Conservation (phyloP, 2,888 invertebrate genomes). For the Sturmia bella region DNA sequence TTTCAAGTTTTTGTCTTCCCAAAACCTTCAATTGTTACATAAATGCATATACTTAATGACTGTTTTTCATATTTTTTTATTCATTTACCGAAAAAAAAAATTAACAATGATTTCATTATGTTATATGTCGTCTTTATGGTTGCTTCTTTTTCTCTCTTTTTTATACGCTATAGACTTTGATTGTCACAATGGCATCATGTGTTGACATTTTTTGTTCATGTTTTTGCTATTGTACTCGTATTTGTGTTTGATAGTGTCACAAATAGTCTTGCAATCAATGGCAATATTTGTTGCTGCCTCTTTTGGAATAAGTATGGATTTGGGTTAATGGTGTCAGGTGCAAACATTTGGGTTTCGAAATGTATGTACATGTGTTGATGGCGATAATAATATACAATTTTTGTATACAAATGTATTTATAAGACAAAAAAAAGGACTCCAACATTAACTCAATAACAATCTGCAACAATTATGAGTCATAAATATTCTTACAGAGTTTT, state of each 20-base stretch:
- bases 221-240: conserved; percentile 11
- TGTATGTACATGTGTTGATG: too few relatives aligned
- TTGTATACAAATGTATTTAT: too few relatives aligned
- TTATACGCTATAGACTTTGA: conserved; percentile 4
- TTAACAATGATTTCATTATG: conserved; percentile 42
- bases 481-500: too few relatives aligned
- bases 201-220: conserved; percentile 44
- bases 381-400: too few relatives aligned
- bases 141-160: conserved; percentile 7
- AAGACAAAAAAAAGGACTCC: too few relatives aligned
- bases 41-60: conserved; percentile 31
- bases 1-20: conserved; percentile 4
- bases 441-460: too few relatives aligned
- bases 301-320: conserved; percentile 33
- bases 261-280: conserved; percentile 29
- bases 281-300: conserved; percentile 19
- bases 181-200: conserved; percentile 59
- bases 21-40: conserved; percentile 10
- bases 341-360: neutral
- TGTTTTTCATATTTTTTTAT: conserved; percentile 29
- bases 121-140: neutral
- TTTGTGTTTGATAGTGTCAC: conserved; percentile 47
- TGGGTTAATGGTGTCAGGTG: conserved; percentile 67
- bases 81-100: conserved; percentile 9
- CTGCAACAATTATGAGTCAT: too few relatives aligned